These are phyloP conservation scores for Manduca sexta DNA, from an alignment of 1,140 invertebrate genomes.

Conservation along the genomic window DNA sequence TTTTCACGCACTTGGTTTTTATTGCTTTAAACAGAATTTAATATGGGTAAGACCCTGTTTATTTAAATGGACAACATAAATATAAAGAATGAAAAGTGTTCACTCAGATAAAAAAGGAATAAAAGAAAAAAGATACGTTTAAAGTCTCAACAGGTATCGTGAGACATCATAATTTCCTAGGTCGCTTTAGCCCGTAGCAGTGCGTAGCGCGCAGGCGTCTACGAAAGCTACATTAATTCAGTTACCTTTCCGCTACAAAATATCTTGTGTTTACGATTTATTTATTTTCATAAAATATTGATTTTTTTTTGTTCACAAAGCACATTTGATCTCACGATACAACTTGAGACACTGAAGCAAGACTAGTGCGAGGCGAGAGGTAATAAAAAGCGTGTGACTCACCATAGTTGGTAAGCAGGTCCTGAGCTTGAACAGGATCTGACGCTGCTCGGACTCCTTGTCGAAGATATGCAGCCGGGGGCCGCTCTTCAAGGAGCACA, in stretches of 20 bases:
- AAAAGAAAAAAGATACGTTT: slow-evolving; percentile 10
- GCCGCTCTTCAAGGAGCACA: slow-evolving; percentile 79
- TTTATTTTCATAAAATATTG: not conserved
- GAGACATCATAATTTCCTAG: not conserved
- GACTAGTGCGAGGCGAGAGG: not conserved
- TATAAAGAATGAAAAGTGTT: not conserved
- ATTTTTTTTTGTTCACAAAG: not conserved
- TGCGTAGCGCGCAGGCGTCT: slow-evolving; percentile 55
- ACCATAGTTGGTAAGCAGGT: slow-evolving; percentile 79
- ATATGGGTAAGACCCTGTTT: no score
- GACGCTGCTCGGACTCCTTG: slow-evolving; percentile 79
- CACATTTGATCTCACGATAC: not conserved
- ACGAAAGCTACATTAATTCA: slow-evolving; percentile 37
- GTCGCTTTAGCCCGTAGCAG: slow-evolving; percentile 24
- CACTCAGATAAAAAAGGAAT: not conserved
- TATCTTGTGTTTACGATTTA: slow-evolving; percentile 24
- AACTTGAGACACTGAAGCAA: not conserved
- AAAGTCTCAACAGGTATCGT: slow-evolving; percentile 27
- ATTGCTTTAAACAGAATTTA: no score
- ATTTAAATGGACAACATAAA: no score
- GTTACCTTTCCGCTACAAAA: slow-evolving; percentile 27
- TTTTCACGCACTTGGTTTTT: no score
- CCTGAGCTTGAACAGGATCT: slow-evolving; percentile 79
- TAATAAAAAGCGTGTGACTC: slow-evolving; percentile 39
- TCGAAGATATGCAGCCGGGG: slow-evolving; percentile 80